Evolutionary conservation across 2,113 vertebrate species (phyloP), one percentile per base, ranked within the genome.

Genomic region (Tenebrosternarchus preto): DNA sequence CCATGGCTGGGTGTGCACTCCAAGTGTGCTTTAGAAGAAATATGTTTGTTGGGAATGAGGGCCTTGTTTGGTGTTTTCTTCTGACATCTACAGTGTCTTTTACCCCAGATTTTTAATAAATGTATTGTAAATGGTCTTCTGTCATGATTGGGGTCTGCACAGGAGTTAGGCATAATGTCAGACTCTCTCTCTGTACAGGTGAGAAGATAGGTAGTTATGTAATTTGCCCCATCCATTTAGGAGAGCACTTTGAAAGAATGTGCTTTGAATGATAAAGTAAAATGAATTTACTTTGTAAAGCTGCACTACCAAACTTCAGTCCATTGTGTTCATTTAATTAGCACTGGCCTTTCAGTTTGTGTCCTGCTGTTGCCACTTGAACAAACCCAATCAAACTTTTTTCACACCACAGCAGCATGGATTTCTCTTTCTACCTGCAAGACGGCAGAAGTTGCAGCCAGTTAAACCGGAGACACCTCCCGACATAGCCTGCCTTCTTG

Each of bases 401-500:
- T 8, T 19, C 67, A 11, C 25, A 57, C 46, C 36, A 61, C 57
- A 53, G 39, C 84, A 83, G 80, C 74, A 93, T 92, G 92, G 90
- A 82, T 80, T 73, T 82, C 71, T 77, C 82, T 74, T 84, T 83
- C 81, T 33, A 80, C 67, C 80, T 80, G 27, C 84, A 22, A 80
- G 83, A 86, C 33, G 80, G 88, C 85, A 81, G 56, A 77, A 83
- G 68, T 59, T 76, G 80, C 85, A 88, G 80, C 31, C 76, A 59
- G 8, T 78, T 82, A 67, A 77, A 17, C 83, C 88, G 90, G 91
- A 91, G 87, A 86, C 75, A 89, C 25, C 87, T 79, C 0, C 89
- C 89, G 22, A 91, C 92, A 87, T 91, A 90, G 79, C 83, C 57
- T 73, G 66, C 39, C 57, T 7, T 20, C 12, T 17, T 53, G 61